These are phyloP conservation scores for Diabrotica virgifera DNA, from an alignment of 1,140 invertebrate genomes.

Conservation along the genomic window DNA sequence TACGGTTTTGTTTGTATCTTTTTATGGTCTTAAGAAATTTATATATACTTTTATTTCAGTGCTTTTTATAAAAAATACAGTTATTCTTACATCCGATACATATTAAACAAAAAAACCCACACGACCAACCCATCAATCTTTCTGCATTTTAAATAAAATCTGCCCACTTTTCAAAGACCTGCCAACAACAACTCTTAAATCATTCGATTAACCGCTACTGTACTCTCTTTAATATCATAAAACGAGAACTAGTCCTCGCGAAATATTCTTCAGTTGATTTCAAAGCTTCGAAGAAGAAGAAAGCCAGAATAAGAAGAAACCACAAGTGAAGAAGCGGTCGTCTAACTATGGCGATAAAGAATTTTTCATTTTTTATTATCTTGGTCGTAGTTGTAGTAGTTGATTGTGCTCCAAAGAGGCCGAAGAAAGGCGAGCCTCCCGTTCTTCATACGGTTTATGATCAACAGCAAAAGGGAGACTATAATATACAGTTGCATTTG, in stretches of 20 bases:
- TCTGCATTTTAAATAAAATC: too few species aligned
- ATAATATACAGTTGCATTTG: slow-evolving; percentile 74
- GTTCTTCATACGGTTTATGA: slow-evolving; percentile 52
- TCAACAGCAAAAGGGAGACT: slow-evolving; percentile 71
- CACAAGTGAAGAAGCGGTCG: slow-evolving; percentile 6
- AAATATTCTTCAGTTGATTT: slow-evolving; percentile 20
- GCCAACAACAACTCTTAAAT: neutral
- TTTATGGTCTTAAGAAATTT: too few species aligned
- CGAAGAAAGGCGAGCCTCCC: slow-evolving; percentile 20
- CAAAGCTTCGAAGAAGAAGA: slow-evolving; percentile 9
- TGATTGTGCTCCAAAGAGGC: slow-evolving; percentile 26
- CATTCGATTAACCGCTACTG: neutral
- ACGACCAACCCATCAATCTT: too few species aligned
- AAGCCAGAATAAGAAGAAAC: slow-evolving; percentile 3
- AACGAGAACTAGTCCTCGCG: slow-evolving; percentile 7
- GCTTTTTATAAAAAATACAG: too few species aligned
- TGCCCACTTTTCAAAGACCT: too few species aligned
- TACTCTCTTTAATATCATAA: neutral
- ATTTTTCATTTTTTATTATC: slow-evolving; percentile 6
- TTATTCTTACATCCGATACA: too few species aligned
- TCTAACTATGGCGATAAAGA: slow-evolving; percentile 6
- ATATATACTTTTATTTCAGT: too few species aligned
- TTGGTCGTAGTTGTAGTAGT: slow-evolving; percentile 10
- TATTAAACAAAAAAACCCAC: too few species aligned
- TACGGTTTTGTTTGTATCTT: too few species aligned